Base-by-base conservation (phyloP, 2,113 vertebrate genomes). In the Pedionomus torquatus region DNA sequence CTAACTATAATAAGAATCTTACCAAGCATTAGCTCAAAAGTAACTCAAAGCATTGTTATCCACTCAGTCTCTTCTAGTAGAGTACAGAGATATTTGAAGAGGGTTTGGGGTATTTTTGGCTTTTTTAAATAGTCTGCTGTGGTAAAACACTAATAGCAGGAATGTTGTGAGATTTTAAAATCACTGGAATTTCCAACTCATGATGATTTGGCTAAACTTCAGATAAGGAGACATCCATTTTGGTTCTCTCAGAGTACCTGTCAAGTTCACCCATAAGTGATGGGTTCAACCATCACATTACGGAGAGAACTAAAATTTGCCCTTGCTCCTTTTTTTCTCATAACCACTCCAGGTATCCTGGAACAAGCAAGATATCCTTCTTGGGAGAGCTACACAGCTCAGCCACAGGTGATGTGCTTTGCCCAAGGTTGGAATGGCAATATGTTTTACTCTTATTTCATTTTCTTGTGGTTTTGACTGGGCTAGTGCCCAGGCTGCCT, bases 101-200 rank as follows among this genome's bases (percentile, higher is more conserved):
- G 17, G 1, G 0, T 8, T 69, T 49, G 0, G 31, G 6, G 11
- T 82, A 81, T 79, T 95, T 91, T 41, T 17, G 12, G 12, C 26
- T 2, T 57, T 94, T 83, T 72, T 35, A 84, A 90, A 44, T 83
- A 91, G 37, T 76, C 16, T 5, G 18, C 19, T 60, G 37, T 65
- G 44, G 49, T 93, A 78, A 95, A 93, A 89, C 30, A 39, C 41
- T 72, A 91, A 76, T 37, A 83, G 19, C 25, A 90, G 49, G 54
- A 85, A 77, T 69, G 17, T 35, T 72, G 20, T 43, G 25, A 93
- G 46, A 55, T 23, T 10, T 91, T 89, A 72, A 95, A 92, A 35
- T 78, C 48, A 43, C 48, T 78, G 87, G 61, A 90, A 95, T 92
- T 93, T 94, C 86, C 77, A 93, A 30, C 21, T 93, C 17, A 44